phyloP scores from a whole-genome alignment of 2,113 vertebrate species.

The Craseonycteris thonglongyai region DNA sequence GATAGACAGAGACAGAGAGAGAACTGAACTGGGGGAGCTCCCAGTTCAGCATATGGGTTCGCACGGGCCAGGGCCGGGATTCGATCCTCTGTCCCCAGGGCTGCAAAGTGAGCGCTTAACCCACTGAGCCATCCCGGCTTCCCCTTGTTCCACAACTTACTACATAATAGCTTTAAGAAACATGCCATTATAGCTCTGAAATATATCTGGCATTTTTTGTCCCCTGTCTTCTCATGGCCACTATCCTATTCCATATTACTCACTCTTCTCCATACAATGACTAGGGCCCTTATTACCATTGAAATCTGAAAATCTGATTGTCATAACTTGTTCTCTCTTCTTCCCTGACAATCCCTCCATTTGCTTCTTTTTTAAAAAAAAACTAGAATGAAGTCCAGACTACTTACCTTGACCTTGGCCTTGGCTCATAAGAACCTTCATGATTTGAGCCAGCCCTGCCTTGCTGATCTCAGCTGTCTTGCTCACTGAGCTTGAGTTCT shows the following conservation, averaged over 20 bases:
- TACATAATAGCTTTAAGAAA: background rate
- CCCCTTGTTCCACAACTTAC: background rate
- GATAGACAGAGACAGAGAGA: too few species aligned
- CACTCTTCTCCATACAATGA: background rate
- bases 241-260: background rate
- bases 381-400: background rate
- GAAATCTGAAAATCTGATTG: background rate
- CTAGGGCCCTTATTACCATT: background rate
- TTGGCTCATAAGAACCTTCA: background rate
- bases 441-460: background rate
- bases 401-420: background rate
- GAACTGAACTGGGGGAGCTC: too few species aligned
- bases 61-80: too few species aligned
- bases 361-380: background rate
- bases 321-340: background rate
- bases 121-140: too few species aligned
- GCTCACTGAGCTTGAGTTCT: background rate
- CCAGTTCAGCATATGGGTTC: too few species aligned
- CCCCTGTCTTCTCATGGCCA: background rate
- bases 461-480: background rate
- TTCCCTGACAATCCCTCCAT: rapidly evolving
- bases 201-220: background rate
- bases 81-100: too few species aligned
- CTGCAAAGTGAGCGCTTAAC: too few species aligned
- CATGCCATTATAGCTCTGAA: background rate